Base-by-base conservation (phyloP, 2,113 vertebrate genomes). In the Anarhynchus alexandrinus region DNA sequence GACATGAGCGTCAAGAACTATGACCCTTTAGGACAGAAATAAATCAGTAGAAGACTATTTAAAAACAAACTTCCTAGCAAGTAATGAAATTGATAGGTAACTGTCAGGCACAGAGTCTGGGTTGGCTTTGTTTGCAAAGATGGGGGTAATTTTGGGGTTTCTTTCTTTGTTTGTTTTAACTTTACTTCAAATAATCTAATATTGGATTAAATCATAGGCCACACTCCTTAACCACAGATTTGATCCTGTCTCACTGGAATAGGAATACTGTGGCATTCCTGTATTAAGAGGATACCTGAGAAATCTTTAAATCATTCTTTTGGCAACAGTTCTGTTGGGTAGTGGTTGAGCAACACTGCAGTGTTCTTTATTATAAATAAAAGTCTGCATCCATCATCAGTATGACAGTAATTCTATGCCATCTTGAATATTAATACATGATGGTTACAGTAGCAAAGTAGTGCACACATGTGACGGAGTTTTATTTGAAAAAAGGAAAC, bases 41-140 rank as follows among this genome's bases (percentile, higher is more conserved):
- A 82, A 66, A 82, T 23, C 30, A 45, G 32, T 15, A 74, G 27
- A 15, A 71, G 10, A 57, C 18, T 26, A n/a, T 47, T 78, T 42
- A 73, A 42, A 30, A 85, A 61, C n/a, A 42, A 94, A 52, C 15
- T 45, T 57, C 21, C 7, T 5, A 74, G 23, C 20, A 29, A 6
- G 12, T 29, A 57, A 23, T 42, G 9, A 18, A 17, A 43, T 74
- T 2, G 0, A 6, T 9, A 30, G n/a, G 22, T 57, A 64, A 47
- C 34, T 36, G 26, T 26, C 30, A 49, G 15, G 5, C 16, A 9
- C 12, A 74, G 13, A 12, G 2, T 26, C 19, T 58, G 29, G 15
- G 9, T 21, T 74, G 49, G 10, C 25, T 65, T 62, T 52, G 14
- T 43, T 78, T 71, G 45, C 27, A 62, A 12, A 34, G 6, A n/a